phyloP scores from a whole-genome alignment of 2,888 invertebrate genomes.

The Macaria liturata region DNA sequence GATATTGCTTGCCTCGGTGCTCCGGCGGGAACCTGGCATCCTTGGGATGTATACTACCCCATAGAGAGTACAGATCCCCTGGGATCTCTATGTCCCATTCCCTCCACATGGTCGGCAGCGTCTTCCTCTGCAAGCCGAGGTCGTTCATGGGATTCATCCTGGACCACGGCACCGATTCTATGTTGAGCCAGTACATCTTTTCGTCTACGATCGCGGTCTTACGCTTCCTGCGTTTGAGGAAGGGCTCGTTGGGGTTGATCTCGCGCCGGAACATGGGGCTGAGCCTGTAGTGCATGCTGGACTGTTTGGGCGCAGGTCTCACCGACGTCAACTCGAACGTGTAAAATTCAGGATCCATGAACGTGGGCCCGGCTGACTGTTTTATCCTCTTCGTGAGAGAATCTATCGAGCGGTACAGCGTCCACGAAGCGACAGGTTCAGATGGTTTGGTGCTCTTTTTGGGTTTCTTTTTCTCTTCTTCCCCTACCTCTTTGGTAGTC shows the following conservation, averaged over 20 bases:
- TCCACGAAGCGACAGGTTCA: slow-evolving; percentile 69
- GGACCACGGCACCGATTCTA: slow-evolving; percentile 71
- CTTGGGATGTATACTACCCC: slow-evolving; percentile 86
- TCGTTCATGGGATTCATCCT: slow-evolving; percentile 64
- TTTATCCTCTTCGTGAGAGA: slow-evolving; percentile 58
- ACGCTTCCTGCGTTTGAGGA: slow-evolving; percentile 54
- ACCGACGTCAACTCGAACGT: slow-evolving; percentile 83
- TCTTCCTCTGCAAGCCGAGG: slow-evolving; percentile 60
- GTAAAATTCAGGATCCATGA: slow-evolving; percentile 74
- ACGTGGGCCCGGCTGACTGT: slow-evolving; percentile 42
- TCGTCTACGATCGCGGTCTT: slow-evolving; percentile 63
- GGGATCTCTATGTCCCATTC: slow-evolving; percentile 88
- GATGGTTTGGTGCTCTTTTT: slow-evolving; percentile 11
- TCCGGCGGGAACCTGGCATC: slow-evolving; percentile 79
- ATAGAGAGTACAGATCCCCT: slow-evolving; percentile 86
- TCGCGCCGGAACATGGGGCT: slow-evolving; percentile 73
- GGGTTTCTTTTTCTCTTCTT: slow-evolving; percentile 21
- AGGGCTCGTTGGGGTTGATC: slow-evolving; percentile 64
- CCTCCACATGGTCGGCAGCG: slow-evolving; percentile 80
- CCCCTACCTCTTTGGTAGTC: slow-evolving; percentile 44
- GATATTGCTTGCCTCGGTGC: slow-evolving; percentile 85
- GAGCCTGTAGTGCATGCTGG: slow-evolving; percentile 67
- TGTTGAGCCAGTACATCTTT: slow-evolving; percentile 77
- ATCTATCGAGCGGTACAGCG: slow-evolving; percentile 66
- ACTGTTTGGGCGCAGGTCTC: slow-evolving; percentile 75